Base-by-base conservation (phyloP, 1,140 invertebrate species). In the Goniozus legneri region DNA sequence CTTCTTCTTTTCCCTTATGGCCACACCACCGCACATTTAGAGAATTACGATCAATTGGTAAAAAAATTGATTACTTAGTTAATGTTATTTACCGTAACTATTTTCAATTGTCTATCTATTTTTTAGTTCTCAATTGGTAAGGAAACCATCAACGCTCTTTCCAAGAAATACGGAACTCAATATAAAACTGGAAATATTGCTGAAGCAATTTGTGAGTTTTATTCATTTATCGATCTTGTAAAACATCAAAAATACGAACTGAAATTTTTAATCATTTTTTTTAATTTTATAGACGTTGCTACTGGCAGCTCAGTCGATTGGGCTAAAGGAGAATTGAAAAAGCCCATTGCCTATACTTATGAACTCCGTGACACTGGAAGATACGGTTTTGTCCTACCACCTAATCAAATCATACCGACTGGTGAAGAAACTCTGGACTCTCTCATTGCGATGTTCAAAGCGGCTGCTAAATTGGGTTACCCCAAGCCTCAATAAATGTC, bases 381-480 rank as follows among this genome's bases (percentile, higher is more conserved):
- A 41, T 80, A 84, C 52, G 89, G 89, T 0, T 95, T 93, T 62
- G 24, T 90, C 1, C 69, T 94, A 19, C 86, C 89, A 0, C 79
- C 84, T 2, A 63, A 71, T 3, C 78, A 87, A 60, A 93, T 93
- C 27, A 67, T 82, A 16, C 82, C 84, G 0, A 88, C 86, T 13
- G 86, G 80, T 18, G 56, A 78, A 40, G 89, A 92, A 72, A 86
- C 85, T 2, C 57, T 85, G 39, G 82, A 83, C 37, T 82, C 83
- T 1, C 43, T 86, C 0, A 44, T 83, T 2, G 76, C 77, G 1
- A 68, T 86, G n/a, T 72, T 83, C 6, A 60, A 79, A 27, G 79
- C 83, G 51, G 80, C 78, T 0, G 67, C 66, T 15, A 50, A 42
- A 38, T 57, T 46, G 19, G 58, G 60, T 22, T 54, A 56, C 27